Conservation (phyloP, 2,888 invertebrate genomes). For the Apomyelois bistriatella region DNA sequence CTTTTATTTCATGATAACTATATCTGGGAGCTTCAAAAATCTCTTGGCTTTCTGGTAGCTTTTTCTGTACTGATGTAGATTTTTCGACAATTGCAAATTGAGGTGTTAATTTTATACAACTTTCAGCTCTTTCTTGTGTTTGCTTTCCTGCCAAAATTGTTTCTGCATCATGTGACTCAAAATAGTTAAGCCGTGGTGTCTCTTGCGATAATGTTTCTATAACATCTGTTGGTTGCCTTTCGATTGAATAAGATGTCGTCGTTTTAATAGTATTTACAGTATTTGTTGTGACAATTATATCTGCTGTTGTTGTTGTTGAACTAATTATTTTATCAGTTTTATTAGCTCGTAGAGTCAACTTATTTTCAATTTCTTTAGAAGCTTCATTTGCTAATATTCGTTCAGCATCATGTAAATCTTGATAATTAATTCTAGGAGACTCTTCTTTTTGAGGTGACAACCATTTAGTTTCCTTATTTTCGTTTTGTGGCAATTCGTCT, state of each 20-base stretch:
- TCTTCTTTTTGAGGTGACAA: constrained; percentile 22
- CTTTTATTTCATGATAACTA: constrained; percentile 7
- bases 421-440: constrained; percentile 26
- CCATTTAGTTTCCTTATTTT: neutral
- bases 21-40: neutral
- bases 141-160: constrained; percentile 27
- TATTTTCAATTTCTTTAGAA: neutral
- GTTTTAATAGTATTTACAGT: neutral
- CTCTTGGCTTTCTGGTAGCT: neutral
- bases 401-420: constrained; percentile 42
- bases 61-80: constrained; percentile 5
- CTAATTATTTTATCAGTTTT: neutral
- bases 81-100: neutral
- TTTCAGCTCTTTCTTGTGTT: neutral
- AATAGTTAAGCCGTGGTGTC: constrained; percentile 41
- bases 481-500: neutral
- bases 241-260: neutral
- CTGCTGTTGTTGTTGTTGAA: neutral
- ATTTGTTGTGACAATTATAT: too few relatives aligned
- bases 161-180: constrained; percentile 50
- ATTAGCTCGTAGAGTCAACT: too few relatives aligned
- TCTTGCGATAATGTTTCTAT: constrained; percentile 30
- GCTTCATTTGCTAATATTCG: constrained; percentile 21
- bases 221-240: neutral
- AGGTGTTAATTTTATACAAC: neutral